Base-by-base conservation (phyloP, 64 coral and sea anemone species). In the Platygyra sinensis region DNA sequence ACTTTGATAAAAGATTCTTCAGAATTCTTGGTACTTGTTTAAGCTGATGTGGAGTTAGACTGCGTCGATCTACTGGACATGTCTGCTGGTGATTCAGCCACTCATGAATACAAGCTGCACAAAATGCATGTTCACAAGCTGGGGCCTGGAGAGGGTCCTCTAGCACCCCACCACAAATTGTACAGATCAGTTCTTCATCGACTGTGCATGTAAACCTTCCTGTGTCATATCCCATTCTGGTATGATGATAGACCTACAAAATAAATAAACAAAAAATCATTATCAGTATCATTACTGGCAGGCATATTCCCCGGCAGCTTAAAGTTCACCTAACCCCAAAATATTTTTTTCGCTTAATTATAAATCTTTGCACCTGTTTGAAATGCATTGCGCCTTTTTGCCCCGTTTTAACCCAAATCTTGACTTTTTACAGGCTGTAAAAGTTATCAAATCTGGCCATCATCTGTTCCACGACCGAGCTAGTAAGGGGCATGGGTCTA, bases 1-100 rank as follows among this genome's bases (percentile, higher is more conserved):
- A 74, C 86, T 98, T 98, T 82, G 92, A 91, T 18, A 98, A 46
- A 18, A 98, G 87, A 62, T 98, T 98, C 60, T 94, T 94, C 39
- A 98, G 67, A 59, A 98, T 94, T 81, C 96, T 88, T 20, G 96
- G 96, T 14, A 98, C 96, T 98, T 94, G 96, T 64, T 94, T 98
- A 6, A 98, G 89, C 12, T 98, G 84, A 39, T 92, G n/a, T 65
- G 96, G 89, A 62, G 89, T 92, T 36, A 98, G 86, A 74, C 82
- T 89, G n/a, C 89, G 78, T 62, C 96, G 76, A 71, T 94, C 92
- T 3, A 94, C 87, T 9, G 96, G 96, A 30, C 96, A 98, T 7
- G 72, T 98, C 33, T 94, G 88, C 31, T 98, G 96, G 50, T 94
- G 92, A 75, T 94, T 94, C 20, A 98, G 38, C 96, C 96, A 98